Conservation (phyloP, 2,888 invertebrate genomes). For the Thereva nobilitata region DNA sequence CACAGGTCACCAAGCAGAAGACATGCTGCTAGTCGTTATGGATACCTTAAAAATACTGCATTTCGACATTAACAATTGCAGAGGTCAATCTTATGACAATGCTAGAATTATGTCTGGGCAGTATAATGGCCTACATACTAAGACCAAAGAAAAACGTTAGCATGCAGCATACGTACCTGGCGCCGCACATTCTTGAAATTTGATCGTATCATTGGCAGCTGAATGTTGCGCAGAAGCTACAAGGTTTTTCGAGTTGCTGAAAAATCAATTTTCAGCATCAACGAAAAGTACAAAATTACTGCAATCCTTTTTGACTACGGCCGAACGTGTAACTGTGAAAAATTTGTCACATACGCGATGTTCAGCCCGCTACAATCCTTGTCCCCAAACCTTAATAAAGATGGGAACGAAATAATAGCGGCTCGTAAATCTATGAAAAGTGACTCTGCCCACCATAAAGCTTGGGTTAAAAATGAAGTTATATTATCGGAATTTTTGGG, state of each 20-base stretch:
- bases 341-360: slow-evolving; percentile 9
- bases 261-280: slow-evolving; percentile 21
- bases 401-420: background rate
- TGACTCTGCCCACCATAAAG: too few relatives aligned
- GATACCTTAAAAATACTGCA: background rate
- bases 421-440: too few relatives aligned
- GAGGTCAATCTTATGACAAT: slow-evolving; percentile 47
- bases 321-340: background rate
- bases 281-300: slow-evolving; percentile 7
- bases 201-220: slow-evolving; percentile 42
- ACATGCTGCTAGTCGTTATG: slow-evolving; percentile 43
- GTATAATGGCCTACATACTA: slow-evolving; percentile 48
- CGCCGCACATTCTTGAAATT: slow-evolving; percentile 47
- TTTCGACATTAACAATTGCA: too few relatives aligned
- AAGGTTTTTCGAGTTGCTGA: slow-evolving; percentile 6
- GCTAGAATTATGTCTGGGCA: slow-evolving; percentile 48
- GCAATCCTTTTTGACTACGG: background rate
- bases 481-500: too few relatives aligned
- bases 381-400: background rate
- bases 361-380: slow-evolving; percentile 11
- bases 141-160: slow-evolving; percentile 47
- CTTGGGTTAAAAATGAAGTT: too few relatives aligned
- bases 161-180: slow-evolving; percentile 48
- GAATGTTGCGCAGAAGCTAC: slow-evolving; percentile 19
- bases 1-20: too few relatives aligned